Evolutionary conservation across 2,113 vertebrate species (phyloP).

Genomic region (Rhineura floridana): DNA sequence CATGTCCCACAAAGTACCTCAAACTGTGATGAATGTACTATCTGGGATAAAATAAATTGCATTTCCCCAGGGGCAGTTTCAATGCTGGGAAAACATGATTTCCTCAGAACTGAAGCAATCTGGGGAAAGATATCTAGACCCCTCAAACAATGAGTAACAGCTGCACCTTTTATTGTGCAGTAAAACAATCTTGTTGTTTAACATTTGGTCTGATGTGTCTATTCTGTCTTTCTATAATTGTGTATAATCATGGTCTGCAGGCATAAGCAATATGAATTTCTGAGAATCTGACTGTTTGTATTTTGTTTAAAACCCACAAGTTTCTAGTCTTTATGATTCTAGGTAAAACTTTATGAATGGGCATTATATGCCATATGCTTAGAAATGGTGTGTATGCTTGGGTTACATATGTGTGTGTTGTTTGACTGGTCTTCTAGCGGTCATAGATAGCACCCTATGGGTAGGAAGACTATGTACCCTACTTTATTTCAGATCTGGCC

Average conservation of each 20-base stretch:
- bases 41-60: neutral
- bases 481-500: no score
- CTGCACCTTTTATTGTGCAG: neutral
- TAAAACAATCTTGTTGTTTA: neutral
- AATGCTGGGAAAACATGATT: neutral
- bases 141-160: neutral
- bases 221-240: neutral
- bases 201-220: neutral
- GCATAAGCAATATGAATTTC: neutral
- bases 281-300: neutral
- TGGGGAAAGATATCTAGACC: neutral
- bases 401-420: neutral
- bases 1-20: neutral
- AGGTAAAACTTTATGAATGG: neutral
- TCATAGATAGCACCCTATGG: neutral
- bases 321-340: neutral
- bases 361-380: neutral
- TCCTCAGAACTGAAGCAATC: constrained; percentile 3
- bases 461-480: neutral
- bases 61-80: neutral
- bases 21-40: neutral
- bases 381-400: neutral
- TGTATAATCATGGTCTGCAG: neutral
- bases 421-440: no score
- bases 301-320: neutral